Base-by-base conservation (phyloP, 30 jellyfish, hydroid and myxozoan species). In the Turritopsis dohrnii region DNA sequence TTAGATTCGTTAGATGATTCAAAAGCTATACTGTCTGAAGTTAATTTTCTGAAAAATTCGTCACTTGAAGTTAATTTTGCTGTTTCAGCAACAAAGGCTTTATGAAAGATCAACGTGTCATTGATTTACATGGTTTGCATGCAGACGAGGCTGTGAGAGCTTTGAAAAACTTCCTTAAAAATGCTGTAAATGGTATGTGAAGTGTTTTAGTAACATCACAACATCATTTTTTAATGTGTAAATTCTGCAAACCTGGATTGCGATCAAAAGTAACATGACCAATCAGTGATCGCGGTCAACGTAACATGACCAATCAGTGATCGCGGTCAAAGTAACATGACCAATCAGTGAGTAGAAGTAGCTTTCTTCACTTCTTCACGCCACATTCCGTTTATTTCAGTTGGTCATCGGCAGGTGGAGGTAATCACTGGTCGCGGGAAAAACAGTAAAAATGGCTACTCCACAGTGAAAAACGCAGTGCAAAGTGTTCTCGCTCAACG, bases 371-470 rank as follows among this genome's bases (percentile, higher is more conserved):
- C 30, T 69, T 27, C 31, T 69, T 69, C 76, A n/a, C n/a, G n/a
- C n/a, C n/a, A n/a, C n/a, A n/a, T n/a, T n/a, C n/a, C n/a, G 41
- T 81, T 60, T 13, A 54, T 72, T 83, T 65, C 66, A 87, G 96
- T 75, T 82, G 77, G 81, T 28, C 23, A 52, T 54, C 81, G 79
- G n/a, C 52, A 27, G 52, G 83, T 92, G 17, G 89, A 82, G 30
- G 87, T 92, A 18, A 72, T 92, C 17, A 92, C 97, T 80, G 97
- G 97, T 0, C 94, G 97, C 19, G 97, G 97, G 52, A 26, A 54
- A 52, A 96, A 92, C 86, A 92, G 96, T 83, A 92, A 84, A 84
- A 83, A 85, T 24, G 87, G 87, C 18, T 52, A 79, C 28, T 79
- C 96, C 9, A 79, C 72, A 13, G 83, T 92, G 16, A 81, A 74